These are phyloP conservation scores for Parnassius glacialis DNA, from an alignment of 2,888 invertebrate species.

Conservation along the genomic window DNA sequence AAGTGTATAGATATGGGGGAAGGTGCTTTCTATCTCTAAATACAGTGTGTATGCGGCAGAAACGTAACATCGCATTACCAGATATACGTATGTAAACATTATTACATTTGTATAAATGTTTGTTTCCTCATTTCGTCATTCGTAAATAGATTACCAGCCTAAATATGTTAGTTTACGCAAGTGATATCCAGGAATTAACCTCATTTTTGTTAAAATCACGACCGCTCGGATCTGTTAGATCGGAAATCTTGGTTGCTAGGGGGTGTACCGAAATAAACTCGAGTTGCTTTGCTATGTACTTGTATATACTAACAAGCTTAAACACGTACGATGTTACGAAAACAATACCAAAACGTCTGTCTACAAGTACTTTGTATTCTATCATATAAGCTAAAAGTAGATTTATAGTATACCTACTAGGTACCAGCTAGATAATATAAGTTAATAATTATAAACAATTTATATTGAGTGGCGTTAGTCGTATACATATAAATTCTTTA, in stretches of 20 bases:
- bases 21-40: no score
- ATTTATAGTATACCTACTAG: no score
- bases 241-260: conserved; percentile 38
- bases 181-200: conserved; percentile 71
- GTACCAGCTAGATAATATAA: no score
- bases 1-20: no score
- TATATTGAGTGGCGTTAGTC: no score
- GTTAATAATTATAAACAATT: no score
- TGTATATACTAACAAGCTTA: conserved; percentile 43
- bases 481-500: no score
- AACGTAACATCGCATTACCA: no score
- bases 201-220: conserved; percentile 66
- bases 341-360: no score
- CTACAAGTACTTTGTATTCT: no score
- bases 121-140: conserved; percentile 37
- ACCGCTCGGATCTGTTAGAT: conserved; percentile 38
- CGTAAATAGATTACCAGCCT: conserved; percentile 48
- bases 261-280: conserved; percentile 42
- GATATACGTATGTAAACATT: conserved; percentile 18
- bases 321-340: conserved; percentile 30
- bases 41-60: no score
- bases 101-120: conserved; percentile 25
- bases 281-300: conserved; percentile 36
- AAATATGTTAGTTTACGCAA: conserved; percentile 47
- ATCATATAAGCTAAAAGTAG: no score